Base-by-base conservation (phyloP, 2,797 vertebrate species). In the Acomys russatus region DNA sequence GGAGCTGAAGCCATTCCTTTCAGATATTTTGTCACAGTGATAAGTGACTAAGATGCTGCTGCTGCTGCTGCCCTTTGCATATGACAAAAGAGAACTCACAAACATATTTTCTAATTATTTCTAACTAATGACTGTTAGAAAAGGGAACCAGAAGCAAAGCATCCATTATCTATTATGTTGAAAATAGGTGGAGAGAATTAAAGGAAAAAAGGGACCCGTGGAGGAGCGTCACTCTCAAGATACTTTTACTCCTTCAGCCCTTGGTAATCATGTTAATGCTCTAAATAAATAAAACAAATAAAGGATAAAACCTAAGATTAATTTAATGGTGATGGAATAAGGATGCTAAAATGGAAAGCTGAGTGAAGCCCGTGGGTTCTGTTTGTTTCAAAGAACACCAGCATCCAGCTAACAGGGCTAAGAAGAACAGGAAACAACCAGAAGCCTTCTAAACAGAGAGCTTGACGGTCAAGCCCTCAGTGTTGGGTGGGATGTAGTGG, bases 381-480 rank as follows among this genome's bases (percentile, higher is more conserved):
- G 15, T 59, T 61, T 77, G 77, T 92, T 91, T 96, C 83, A 91
- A 82, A 90, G 64, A 94, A 38, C 30, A 71, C 3, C 35, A 54
- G 86, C n/a, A 44, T n/a, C 61, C 77, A 14, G 22, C 23, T 61
- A 71, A 14, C 2, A 35, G 3, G 17, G 28, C 3, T 1, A 11
- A 9, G 22, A 54, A 73, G 77, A 22, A 17, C 54, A 64, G 59
- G 90, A 38, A 71, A 80, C 1, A 79, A 79, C 35, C n/a, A 66
- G 70, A 38, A 54, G 76, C 49, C n/a, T 71, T 73, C 25, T 9
- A 33, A 87, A 63, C 22, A 88, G 6, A 92, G 44, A 88, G 85
- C 90, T 66, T 77, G 56, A 79, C 7, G 56, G 87, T 61, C 49
- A 79, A 70, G n/a, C 38, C 38, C 35, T 90, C n/a, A n/a, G 51